These are phyloP conservation scores for Clepsis dumicolana DNA, from an alignment of 2,888 invertebrate species.

Conservation along the genomic window DNA sequence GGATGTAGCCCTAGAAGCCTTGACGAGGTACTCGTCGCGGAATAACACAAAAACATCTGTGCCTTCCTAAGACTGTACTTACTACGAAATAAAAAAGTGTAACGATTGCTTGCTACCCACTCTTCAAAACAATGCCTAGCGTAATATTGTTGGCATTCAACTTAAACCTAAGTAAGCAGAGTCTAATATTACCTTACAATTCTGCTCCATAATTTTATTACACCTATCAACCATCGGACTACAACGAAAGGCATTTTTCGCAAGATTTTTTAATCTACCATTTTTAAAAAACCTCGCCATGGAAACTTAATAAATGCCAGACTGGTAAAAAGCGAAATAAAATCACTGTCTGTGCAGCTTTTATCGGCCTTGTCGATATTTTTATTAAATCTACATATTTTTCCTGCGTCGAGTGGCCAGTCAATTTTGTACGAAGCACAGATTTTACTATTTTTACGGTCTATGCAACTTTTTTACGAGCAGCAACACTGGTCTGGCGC, in stretches of 20 bases:
- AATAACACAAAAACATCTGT: too few species aligned
- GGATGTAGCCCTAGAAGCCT: too few species aligned
- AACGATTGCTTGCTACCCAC: too few species aligned
- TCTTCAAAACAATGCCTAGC: background rate
- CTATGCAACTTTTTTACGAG: conserved; percentile 12
- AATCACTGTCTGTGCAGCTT: conserved; percentile 37
- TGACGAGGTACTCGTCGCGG: too few species aligned
- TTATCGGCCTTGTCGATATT: conserved; percentile 38
- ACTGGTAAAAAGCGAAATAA: conserved; percentile 40
- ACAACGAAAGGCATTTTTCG: background rate
- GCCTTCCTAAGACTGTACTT: too few species aligned
- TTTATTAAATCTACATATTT: conserved; percentile 44
- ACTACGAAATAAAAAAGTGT: too few species aligned
- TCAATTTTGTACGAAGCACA: conserved; percentile 23
- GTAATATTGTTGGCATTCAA: background rate
- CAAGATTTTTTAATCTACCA: conserved; percentile 26
- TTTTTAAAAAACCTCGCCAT: conserved; percentile 30
- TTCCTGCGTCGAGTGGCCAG: conserved; percentile 30
- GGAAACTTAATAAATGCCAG: conserved; percentile 38
- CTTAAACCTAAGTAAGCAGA: background rate
- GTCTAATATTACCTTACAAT: background rate
- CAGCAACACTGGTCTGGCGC: background rate
- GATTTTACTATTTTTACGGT: conserved; percentile 34
- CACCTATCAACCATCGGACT: background rate
- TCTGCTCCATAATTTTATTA: background rate